Evolutionary conservation across 2,113 vertebrate genomes (phyloP).

Genomic region (Procavia capensis): DNA sequence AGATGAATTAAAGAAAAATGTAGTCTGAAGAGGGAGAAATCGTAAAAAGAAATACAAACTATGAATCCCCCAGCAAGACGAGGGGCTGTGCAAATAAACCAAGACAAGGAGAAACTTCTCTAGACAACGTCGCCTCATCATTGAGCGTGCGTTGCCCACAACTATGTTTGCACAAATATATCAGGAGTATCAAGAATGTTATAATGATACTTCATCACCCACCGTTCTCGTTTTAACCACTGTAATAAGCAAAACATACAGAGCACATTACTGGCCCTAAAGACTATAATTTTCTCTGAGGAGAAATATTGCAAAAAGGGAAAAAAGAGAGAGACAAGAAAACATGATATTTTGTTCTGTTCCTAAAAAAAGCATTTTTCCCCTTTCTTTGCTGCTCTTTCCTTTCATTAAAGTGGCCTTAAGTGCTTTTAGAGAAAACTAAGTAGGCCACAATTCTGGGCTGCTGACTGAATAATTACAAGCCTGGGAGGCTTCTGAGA

Average conservation of each 20-base stretch:
- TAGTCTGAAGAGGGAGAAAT: not conserved
- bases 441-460: slow-evolving; percentile 87
- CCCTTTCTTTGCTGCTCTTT: slow-evolving; percentile 82
- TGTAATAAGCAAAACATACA: slow-evolving; percentile 88
- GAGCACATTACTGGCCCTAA: slow-evolving; percentile 86
- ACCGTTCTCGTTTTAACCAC: slow-evolving; percentile 85
- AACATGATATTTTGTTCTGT: slow-evolving; percentile 85
- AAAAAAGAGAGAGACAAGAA: slow-evolving; percentile 71
- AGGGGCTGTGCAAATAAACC: slow-evolving; percentile 62
- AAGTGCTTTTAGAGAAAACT: slow-evolving; percentile 86
- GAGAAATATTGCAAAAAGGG: slow-evolving; percentile 85
- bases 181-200: slow-evolving; percentile 85
- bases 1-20: not conserved
- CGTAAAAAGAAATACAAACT: not conserved
- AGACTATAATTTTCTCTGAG: slow-evolving; percentile 88
- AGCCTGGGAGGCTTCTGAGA: slow-evolving; percentile 80
- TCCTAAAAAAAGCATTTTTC: slow-evolving; percentile 86
- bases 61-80: not conserved
- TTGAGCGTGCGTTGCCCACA: slow-evolving; percentile 62
- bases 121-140: slow-evolving; percentile 66
- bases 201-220: slow-evolving; percentile 85
- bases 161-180: slow-evolving; percentile 83
- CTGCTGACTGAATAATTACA: slow-evolving; percentile 86
- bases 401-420: slow-evolving; percentile 88
- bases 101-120: slow-evolving; percentile 65